Evolutionary conservation across 2,797 vertebrate genomes (phyloP), one percentile per base, ranked within the genome.

Genomic region (Myiotriccus ornatus): DNA sequence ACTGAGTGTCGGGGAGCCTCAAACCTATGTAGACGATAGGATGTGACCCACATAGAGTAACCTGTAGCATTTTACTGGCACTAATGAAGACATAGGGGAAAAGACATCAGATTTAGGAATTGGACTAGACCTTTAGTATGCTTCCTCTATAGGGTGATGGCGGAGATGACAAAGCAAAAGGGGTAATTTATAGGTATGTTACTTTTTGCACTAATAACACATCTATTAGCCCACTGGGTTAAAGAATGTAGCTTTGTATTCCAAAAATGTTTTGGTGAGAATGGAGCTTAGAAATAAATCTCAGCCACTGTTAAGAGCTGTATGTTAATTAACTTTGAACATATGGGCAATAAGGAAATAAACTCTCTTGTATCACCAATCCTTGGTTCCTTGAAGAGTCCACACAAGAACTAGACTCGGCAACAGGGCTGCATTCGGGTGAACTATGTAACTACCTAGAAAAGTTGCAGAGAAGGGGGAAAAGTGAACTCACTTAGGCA

Each of bases 21-120:
- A 64, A 60, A 81, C 4, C 25, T 60, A 25, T 0, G 1, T 14
- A 49, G 22, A 59, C 4, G 6, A 4, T 59, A 28, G 10, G 19
- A 65, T 0, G 0, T 35, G 15, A 83, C 44, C 6, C 47, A 76
- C n/a, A n/a, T 0, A 39, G 56, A 65, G 23, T 10, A 32, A 73
- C 10, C 34, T 63, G 19, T 30, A 35, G 22, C 24, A 32, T 43
- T 67, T 57, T 62, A 44, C 21, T 39, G 23, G 14, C 44, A 34
- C 7, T 76, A 65, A 43, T 52, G 35, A 70, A 87, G 60, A 44
- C 32, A 20, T 30, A 57, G 14, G 22, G 16, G 22, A 39, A 74
- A 84, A 59, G 5, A 28, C 6, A 67, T 8, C 9, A 65, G 30
- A 56, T 67, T 55, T n/a, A 41, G 8, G 3, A 80, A 46, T 4